These are phyloP conservation scores for Chrysomela aeneicollis DNA, from an alignment of 2,888 invertebrate species.

Conservation along the genomic window DNA sequence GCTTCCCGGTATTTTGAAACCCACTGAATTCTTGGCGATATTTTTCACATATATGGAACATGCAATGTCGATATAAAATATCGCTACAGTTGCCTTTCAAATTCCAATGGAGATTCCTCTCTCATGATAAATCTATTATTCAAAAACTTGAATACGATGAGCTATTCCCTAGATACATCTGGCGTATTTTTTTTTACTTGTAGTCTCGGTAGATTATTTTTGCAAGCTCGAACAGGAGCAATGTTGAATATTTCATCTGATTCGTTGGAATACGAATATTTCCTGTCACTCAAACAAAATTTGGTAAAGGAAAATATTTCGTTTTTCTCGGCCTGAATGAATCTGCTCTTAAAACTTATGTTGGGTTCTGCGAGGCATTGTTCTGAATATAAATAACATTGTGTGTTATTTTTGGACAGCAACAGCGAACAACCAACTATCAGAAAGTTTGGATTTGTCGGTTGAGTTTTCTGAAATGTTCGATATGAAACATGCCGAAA, in stretches of 20 bases:
- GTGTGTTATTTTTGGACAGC: conserved; percentile 26
- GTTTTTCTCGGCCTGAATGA: not conserved
- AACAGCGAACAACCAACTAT: conserved; percentile 22
- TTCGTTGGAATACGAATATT: not conserved
- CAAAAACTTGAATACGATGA: too few species aligned
- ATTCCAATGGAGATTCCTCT: too few species aligned
- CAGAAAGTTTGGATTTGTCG: conserved; percentile 25
- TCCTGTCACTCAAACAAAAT: conserved; percentile 2
- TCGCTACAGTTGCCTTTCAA: too few species aligned
- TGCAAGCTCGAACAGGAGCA: not conserved
- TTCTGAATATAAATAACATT: conserved; percentile 34
- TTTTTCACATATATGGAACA: too few species aligned
- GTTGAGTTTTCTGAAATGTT: conserved; percentile 4
- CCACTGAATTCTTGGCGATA: too few species aligned
- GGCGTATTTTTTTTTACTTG: too few species aligned
- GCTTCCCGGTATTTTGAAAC: too few species aligned
- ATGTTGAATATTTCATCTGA: not conserved
- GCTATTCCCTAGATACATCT: too few species aligned
- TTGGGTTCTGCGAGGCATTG: conserved; percentile 28
- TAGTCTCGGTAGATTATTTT: too few species aligned
- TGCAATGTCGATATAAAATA: too few species aligned
- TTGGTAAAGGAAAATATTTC: conserved; percentile 1
- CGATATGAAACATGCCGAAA: not conserved
- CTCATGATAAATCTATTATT: too few species aligned
- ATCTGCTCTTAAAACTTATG: conserved; percentile 18